Percentiles rank a stretch among this genome's conserved stretches.
These are phyloP conservation scores for Poeciliopsis turneri DNA, from an alignment of 2,797 vertebrate genomes.

Conservation along the genomic window DNA sequence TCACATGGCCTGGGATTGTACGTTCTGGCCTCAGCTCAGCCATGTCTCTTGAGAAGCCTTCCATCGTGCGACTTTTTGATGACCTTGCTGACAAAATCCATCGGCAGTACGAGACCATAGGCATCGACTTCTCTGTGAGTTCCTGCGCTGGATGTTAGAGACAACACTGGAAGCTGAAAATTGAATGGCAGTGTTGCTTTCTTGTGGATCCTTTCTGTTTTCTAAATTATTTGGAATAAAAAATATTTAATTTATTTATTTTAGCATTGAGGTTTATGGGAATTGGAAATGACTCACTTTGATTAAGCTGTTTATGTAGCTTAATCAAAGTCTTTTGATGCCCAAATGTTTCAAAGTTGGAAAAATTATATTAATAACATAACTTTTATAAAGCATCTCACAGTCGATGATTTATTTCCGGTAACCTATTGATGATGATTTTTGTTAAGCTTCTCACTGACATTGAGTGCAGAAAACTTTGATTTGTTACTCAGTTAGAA, in stretches of 20 bases:
- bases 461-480: not conserved
- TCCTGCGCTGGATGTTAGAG: not conserved
- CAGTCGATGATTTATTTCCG: not conserved
- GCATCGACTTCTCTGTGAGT: slow-evolving; percentile 92
- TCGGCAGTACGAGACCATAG: slow-evolving; percentile 96
- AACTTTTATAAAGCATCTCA: not conserved
- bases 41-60: slow-evolving; percentile 97
- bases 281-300: no score
- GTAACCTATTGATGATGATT: not conserved
- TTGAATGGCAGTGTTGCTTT: not conserved
- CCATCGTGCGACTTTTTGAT: slow-evolving; percentile 96
- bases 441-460: not conserved
- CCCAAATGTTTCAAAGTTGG: not conserved
- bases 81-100: slow-evolving; percentile 98
- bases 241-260: not conserved
- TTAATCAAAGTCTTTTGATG: not conserved
- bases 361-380: not conserved
- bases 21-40: slow-evolving; percentile 93
- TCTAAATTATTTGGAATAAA: not conserved
- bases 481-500: no score
- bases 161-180: not conserved
- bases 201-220: not conserved
- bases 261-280: not conserved
- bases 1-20: slow-evolving; percentile 94
- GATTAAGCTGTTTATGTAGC: not conserved